Base-by-base conservation (phyloP, 2,888 invertebrate genomes). In the Steinernema scapterisci region DNA sequence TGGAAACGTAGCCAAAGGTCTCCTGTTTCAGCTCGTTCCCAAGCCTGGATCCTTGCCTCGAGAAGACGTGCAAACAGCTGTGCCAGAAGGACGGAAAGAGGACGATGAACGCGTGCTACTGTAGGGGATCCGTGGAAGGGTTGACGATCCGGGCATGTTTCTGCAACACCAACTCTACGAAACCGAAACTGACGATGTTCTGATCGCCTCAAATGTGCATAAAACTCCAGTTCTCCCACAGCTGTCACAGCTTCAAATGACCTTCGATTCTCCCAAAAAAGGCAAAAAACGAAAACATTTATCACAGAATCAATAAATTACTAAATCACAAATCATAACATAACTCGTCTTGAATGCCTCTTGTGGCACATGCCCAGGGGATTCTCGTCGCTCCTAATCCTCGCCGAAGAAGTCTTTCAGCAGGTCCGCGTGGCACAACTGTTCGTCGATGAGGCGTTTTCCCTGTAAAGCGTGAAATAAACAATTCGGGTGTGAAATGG, bases 81-180 rank as follows among this genome's bases (percentile, higher is more conserved):
- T 81, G 81, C 70, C 44, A 38, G 25, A 79, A 82, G 9, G 81
- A 81, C 51, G 81, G 80, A 16, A 54, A 63, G 0, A 75, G 81
- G 6, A 71, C 56, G 45, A 75, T 79, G 48, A 72, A 77, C 19
- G 82, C 76, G 11, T 81, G 81, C 71, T 81, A 73, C 74, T 81
- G 81, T 70, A 73, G 81, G 27, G 82, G 81, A 48, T 75, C 76
- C 13, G 44, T 75, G 31, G 79, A 77, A 79, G 79, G 79, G 6
- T 73, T 82, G 27, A 79, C 81, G 5, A 44, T 80, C 13, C 73
- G 79, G 1, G 81, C 79, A 19, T 79, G 79, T 21, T 79, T 79
- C 72, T 79, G 79, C 63, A 63, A 63, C 31, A 16, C 63, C 16
- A 63, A 63, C 16, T 27, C 63, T 7, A 63, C 63, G 31, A 63